Evolutionary conservation across 2,797 vertebrate genomes (phyloP).

Genomic region (Limosa lapponica): DNA sequence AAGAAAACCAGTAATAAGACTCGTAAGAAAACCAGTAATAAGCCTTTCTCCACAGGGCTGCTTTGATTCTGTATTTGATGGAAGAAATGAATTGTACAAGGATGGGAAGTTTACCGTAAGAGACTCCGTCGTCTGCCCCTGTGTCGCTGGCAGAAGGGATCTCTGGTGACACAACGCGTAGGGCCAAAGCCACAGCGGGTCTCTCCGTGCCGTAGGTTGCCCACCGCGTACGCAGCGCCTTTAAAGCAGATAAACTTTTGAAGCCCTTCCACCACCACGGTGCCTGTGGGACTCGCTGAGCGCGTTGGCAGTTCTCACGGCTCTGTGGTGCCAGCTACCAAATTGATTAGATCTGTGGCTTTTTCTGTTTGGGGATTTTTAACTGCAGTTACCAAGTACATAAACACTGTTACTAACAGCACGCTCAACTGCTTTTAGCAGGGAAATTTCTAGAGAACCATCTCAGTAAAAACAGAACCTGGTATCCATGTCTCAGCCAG

Average conservation of each 20-base stretch:
- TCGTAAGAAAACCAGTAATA: not conserved
- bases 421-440: accelerated
- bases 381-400: not conserved
- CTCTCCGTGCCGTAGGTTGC: accelerated
- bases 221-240: accelerated
- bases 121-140: accelerated
- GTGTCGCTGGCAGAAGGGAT: not conserved
- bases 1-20: not conserved
- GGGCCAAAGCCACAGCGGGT: not conserved
- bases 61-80: not conserved
- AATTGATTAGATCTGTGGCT: not conserved
- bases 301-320: accelerated
- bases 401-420: not conserved
- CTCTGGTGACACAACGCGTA: accelerated
- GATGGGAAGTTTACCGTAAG: not conserved
- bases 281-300: not conserved
- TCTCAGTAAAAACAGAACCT: not conserved
- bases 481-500: not conserved
- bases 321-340: not conserved
- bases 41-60: not conserved
- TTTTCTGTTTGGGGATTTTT: not conserved
- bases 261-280: not conserved
- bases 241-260: not conserved
- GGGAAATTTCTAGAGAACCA: not conserved
- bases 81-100: not conserved